Conservation (phyloP, 2,113 vertebrate genomes). For the Marmota monax region DNA sequence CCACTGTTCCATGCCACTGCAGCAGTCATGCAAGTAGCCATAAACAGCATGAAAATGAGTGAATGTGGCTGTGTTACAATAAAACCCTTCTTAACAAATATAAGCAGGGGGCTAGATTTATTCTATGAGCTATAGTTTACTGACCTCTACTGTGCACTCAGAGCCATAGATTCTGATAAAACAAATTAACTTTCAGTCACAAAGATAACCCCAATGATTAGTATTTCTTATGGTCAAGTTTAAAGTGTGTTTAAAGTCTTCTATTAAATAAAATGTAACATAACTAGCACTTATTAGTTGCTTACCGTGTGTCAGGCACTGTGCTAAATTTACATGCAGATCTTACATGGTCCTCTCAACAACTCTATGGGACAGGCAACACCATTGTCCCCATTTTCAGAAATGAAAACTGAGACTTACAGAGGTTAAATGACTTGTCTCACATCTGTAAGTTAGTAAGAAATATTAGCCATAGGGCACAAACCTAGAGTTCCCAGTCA, state of each 20-base stretch:
- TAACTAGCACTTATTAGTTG: neutral
- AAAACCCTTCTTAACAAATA: neutral
- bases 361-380: neutral
- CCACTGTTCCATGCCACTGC: neutral
- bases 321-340: neutral
- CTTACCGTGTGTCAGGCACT: neutral
- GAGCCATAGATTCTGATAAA: neutral
- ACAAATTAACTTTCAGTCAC: neutral
- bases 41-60: neutral
- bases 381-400: neutral
- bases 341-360: neutral
- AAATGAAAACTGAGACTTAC: neutral
- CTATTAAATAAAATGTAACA: neutral
- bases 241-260: slow-evolving; percentile 24
- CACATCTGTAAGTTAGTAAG: neutral
- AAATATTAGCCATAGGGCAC: neutral
- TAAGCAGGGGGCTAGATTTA: neutral
- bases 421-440: neutral
- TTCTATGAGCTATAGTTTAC: neutral
- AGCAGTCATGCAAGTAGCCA: neutral
- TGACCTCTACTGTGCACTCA: neutral
- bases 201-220: neutral
- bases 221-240: neutral
- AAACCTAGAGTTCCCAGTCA: neutral
- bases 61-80: neutral